phyloP scores from a whole-genome alignment of 2,797 vertebrate genomes.

The Geotrypetes seraphini region DNA sequence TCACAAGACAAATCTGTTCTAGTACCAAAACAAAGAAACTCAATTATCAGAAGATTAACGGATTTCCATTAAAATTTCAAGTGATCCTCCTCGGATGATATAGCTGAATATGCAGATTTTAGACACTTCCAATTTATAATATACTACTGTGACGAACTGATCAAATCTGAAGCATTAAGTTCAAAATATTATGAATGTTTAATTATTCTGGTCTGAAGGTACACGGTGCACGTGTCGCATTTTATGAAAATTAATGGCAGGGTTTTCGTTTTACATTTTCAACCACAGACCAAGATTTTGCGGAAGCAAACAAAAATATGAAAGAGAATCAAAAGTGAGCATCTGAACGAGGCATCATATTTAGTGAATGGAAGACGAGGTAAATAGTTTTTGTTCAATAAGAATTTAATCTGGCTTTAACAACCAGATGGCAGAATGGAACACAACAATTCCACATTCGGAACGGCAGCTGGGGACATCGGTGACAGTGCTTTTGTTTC shows the following conservation, averaged over 20 bases:
- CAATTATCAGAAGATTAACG: conserved; percentile 16
- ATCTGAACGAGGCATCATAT: conserved; percentile 17
- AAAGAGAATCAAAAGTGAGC: conserved; percentile 17
- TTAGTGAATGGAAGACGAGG: conserved; percentile 34
- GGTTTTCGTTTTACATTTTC: too few relatives aligned
- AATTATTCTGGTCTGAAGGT: not conserved
- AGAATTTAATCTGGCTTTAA: conserved; percentile 44
- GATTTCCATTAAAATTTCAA: conserved; percentile 13
- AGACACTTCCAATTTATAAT: conserved; percentile 10
- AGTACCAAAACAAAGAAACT: conserved; percentile 15
- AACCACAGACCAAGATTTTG: too few relatives aligned
- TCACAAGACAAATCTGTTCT: too few relatives aligned
- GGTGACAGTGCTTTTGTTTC: too few relatives aligned
- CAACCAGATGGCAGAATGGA: conserved; percentile 53
- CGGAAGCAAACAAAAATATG: too few relatives aligned
- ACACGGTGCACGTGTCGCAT: not conserved
- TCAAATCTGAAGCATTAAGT: not conserved
- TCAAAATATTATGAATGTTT: conserved; percentile 1
- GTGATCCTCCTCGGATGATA: conserved; percentile 1
- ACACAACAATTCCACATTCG: conserved; percentile 60
- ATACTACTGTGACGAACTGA: conserved; percentile 1
- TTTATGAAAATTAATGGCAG: too few relatives aligned
- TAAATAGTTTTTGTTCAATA: conserved; percentile 51
- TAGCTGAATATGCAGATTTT: not conserved
- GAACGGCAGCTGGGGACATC: conserved; percentile 45